Conservation (phyloP, 2,113 vertebrate species). For the Cariama cristata region DNA sequence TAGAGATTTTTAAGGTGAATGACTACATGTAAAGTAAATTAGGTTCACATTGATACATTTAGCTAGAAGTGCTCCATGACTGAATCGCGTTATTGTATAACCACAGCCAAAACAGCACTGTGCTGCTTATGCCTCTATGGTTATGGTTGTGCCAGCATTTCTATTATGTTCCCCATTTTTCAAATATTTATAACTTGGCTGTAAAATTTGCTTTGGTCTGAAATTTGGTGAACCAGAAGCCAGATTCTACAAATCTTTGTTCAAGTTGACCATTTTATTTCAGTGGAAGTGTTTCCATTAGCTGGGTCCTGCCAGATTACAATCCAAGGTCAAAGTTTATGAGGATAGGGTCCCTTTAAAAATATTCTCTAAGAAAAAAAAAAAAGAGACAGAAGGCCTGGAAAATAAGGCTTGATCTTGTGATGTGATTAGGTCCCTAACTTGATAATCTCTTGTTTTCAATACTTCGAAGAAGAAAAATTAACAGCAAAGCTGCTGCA, state of each 20-base stretch:
- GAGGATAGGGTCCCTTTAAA: not conserved
- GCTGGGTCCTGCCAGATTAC: not conserved
- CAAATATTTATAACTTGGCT: constrained; percentile 20
- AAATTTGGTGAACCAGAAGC: constrained; percentile 8
- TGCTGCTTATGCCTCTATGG: not conserved
- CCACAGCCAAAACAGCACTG: not conserved
- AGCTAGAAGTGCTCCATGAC: constrained; percentile 1
- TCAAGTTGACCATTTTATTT: not conserved
- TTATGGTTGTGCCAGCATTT: constrained; percentile 17
- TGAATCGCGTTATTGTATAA: not conserved
- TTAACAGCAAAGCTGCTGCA: constrained; percentile 20
- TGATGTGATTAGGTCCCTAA: constrained; percentile 15
- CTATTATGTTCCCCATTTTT: constrained; percentile 24
- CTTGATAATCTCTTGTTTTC: constrained; percentile 29
- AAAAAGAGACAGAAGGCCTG: not conserved
- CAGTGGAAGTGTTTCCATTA: not conserved
- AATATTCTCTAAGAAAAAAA: not conserved
- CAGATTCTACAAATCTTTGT: not conserved
- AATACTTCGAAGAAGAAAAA: not conserved
- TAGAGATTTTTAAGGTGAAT: constrained; percentile 20
- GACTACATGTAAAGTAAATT: constrained; percentile 19
- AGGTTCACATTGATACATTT: not conserved
- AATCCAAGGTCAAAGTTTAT: not conserved
- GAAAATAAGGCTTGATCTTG: not conserved
- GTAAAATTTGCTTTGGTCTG: constrained; percentile 1